Evolutionary conservation across 2,888 invertebrate species (phyloP).

Genomic region (Ophion ellenae): DNA sequence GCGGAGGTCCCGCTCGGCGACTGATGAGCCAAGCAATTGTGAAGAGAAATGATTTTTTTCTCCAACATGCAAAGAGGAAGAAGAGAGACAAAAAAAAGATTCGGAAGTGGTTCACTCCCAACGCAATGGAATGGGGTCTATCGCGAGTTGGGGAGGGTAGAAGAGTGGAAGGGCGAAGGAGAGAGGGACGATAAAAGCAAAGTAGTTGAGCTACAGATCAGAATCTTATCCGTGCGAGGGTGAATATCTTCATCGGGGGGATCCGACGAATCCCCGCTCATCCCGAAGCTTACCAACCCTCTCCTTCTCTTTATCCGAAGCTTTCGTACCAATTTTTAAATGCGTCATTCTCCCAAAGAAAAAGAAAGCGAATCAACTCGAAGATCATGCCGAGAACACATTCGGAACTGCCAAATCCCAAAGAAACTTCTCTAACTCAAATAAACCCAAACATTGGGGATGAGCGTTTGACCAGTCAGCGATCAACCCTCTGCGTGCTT

Average conservation of each 20-base stretch:
- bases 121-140: neutral
- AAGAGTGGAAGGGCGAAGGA: conserved; percentile 22
- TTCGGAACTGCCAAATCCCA: neutral
- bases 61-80: conserved; percentile 9
- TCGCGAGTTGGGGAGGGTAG: neutral
- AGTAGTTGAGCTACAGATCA: conserved; percentile 45
- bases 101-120: conserved; percentile 23
- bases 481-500: neutral
- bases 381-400: neutral
- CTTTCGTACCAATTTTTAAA: neutral
- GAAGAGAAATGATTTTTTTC: conserved; percentile 60
- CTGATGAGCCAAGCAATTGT: conserved; percentile 51
- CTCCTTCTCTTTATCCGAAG: neutral
- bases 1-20: conserved; percentile 24
- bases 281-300: neutral
- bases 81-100: neutral
- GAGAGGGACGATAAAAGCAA: conserved; percentile 28
- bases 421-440: neutral
- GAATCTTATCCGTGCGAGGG: conserved; percentile 38
- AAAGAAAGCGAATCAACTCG: neutral
- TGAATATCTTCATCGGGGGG: conserved; percentile 41
- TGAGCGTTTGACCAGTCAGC: neutral
- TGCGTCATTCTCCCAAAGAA: neutral
- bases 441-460: neutral
- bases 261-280: conserved; percentile 35